Conservation (phyloP, 2,797 vertebrate genomes). For the Sebastes matsubarae region DNA sequence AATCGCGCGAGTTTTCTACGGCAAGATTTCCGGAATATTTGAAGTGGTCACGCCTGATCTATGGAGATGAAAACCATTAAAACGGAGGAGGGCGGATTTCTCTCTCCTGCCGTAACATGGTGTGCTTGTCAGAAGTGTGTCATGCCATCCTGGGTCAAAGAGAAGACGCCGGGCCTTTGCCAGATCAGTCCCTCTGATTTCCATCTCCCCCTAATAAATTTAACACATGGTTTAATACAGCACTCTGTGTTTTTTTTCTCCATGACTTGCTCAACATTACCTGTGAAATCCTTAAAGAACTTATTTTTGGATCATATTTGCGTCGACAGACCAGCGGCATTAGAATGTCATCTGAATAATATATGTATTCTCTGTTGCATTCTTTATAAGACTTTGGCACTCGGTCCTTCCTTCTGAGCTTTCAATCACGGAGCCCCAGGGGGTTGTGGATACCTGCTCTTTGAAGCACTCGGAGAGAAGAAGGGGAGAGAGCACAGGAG, state of each 20-base stretch:
- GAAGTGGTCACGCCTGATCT: conserved; percentile 80
- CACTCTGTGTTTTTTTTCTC: background rate
- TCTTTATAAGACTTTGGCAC: conserved; percentile 83
- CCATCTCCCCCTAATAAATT: conserved; percentile 61
- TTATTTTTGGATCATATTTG: conserved; percentile 56
- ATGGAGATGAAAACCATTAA: conserved; percentile 75
- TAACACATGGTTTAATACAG: conserved; percentile 50
- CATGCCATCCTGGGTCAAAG: conserved; percentile 62
- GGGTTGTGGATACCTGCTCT: conserved; percentile 81
- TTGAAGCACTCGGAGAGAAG: conserved; percentile 75
- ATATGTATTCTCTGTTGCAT: conserved; percentile 82
- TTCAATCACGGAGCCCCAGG: conserved; percentile 79
- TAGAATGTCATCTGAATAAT: conserved; percentile 82
- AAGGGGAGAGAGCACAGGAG: conserved; percentile 36
- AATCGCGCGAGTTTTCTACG: conserved; percentile 65
- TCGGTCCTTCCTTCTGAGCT: conserved; percentile 78
- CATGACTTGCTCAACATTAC: conserved; percentile 24
- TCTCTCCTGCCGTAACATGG: conserved; percentile 37
- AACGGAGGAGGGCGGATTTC: conserved; percentile 53
- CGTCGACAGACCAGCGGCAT: conserved; percentile 66
- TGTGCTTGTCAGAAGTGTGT: conserved; percentile 67
- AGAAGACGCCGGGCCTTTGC: conserved; percentile 25
- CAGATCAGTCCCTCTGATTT: conserved; percentile 60
- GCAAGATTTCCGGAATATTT: conserved; percentile 68
- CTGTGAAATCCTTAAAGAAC: conserved; percentile 69